phyloP scores from a whole-genome alignment of 2,888 invertebrate genomes.

The Drosophila stalkeri region DNA sequence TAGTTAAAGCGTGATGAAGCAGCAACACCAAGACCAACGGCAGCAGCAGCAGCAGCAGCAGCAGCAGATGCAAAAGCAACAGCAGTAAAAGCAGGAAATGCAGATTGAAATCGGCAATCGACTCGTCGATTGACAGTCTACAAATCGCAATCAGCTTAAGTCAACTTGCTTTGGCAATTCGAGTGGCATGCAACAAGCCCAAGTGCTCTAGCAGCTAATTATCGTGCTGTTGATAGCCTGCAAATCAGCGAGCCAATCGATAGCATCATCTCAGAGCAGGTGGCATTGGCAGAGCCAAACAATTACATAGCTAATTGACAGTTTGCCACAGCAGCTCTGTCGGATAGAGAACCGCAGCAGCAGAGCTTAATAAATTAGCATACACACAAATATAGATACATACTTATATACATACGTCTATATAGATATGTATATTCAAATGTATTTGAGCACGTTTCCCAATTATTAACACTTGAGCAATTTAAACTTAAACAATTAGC shows the following conservation, averaged over 20 bases:
- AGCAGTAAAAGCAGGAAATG: slow-evolving; percentile 20
- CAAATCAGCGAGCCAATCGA: slow-evolving; percentile 11
- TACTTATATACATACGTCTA: neutral
- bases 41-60: neutral
- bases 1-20: slow-evolving; percentile 37
- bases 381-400: neutral
- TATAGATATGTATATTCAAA: neutral
- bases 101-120: slow-evolving; percentile 31
- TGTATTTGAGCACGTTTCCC: slow-evolving; percentile 22
- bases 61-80: neutral
- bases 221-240: slow-evolving; percentile 21
- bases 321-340: neutral
- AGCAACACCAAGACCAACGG: slow-evolving; percentile 3
- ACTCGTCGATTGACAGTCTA: slow-evolving; percentile 23
- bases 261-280: slow-evolving; percentile 15
- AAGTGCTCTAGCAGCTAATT: slow-evolving; percentile 44
- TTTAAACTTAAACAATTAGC: slow-evolving; percentile 30
- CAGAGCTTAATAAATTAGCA: slow-evolving; percentile 24
- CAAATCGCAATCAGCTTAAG: slow-evolving; percentile 67
- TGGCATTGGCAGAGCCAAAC: slow-evolving; percentile 12
- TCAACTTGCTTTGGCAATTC: slow-evolving; percentile 40
- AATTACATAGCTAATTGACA: slow-evolving; percentile 12
- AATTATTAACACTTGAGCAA: slow-evolving; percentile 26
- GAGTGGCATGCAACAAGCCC: slow-evolving; percentile 8
- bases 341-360: neutral